These are phyloP conservation scores for Steromphala cineraria DNA, from an alignment of 2,888 invertebrate genomes.

Conservation along the genomic window DNA sequence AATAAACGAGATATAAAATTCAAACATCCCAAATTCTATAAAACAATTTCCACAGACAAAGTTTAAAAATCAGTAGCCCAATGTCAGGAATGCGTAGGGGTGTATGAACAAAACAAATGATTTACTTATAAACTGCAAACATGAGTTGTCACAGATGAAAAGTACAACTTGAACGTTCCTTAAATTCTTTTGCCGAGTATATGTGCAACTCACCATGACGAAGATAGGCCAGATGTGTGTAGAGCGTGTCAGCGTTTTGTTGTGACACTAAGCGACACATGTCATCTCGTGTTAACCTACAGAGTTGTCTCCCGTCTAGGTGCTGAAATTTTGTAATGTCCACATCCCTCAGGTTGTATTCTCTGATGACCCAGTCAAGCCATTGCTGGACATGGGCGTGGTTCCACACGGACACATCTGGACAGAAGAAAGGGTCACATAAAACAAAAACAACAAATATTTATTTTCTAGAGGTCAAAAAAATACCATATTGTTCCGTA, in stretches of 20 bases:
- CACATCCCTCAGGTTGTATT: slow-evolving; percentile 65
- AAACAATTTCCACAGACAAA: no score
- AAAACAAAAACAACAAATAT: background rate
- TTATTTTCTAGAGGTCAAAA: no score
- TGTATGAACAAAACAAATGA: no score
- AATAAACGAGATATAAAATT: no score
- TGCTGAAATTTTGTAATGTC: slow-evolving; percentile 64
- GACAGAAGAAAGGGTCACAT: background rate
- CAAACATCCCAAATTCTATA: no score
- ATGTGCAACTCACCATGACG: slow-evolving; percentile 56
- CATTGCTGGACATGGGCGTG: slow-evolving; percentile 68
- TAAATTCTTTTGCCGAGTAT: no score
- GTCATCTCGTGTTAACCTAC: slow-evolving; percentile 67
- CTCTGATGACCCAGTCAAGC: slow-evolving; percentile 70
- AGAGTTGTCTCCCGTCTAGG: slow-evolving; percentile 68
- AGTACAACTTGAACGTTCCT: no score
- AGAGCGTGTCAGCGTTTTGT: slow-evolving; percentile 66
- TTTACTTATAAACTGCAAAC: no score
- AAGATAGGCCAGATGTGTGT: slow-evolving; percentile 66
- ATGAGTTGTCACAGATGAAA: no score
- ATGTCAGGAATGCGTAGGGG: no score
- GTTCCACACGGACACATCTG: slow-evolving; percentile 71
- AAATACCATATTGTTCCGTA: no score
- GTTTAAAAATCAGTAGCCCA: no score
- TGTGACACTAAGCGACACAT: slow-evolving; percentile 63